Percentiles rank a stretch among this genome's conserved stretches.
phyloP scores from a whole-genome alignment of 1,140 invertebrate genomes.

The Drosophila equinoxialis region DNA sequence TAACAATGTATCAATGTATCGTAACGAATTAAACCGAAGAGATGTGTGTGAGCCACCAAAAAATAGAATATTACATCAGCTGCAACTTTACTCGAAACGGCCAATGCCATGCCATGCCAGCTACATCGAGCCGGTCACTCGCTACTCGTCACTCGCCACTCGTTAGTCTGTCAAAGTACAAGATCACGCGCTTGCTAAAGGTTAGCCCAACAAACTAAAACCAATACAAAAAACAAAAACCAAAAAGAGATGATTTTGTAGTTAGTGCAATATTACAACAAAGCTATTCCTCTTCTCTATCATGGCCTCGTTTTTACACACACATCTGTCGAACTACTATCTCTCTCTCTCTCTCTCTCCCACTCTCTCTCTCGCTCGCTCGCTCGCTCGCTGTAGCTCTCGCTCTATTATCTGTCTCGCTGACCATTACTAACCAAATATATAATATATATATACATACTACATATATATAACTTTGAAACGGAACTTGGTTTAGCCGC shows the following conservation, averaged over 20 bases:
- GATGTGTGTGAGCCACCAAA: constrained; percentile 47
- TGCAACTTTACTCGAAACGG: constrained; percentile 46
- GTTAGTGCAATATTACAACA: constrained; percentile 66
- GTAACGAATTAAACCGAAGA: constrained; percentile 29
- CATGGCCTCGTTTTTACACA: constrained; percentile 51
- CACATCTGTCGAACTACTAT: constrained; percentile 10
- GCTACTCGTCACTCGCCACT: constrained; percentile 58
- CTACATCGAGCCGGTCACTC: constrained; percentile 25
- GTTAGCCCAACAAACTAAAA: constrained; percentile 60
- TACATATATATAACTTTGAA: neutral
- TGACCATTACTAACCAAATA: constrained; percentile 4
- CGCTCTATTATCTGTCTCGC: constrained; percentile 18
- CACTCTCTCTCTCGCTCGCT: neutral
- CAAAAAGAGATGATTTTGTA: constrained; percentile 51
- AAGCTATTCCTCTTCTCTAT: constrained; percentile 56
- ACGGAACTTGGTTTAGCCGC: constrained; percentile 10
- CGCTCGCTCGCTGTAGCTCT: constrained; percentile 18
- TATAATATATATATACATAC: neutral
- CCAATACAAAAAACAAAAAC: constrained; percentile 52
- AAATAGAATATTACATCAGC: constrained; percentile 32
- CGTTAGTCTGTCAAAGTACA: constrained; percentile 73
- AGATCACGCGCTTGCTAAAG: constrained; percentile 77
- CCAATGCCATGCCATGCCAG: constrained; percentile 15
- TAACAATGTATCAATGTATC: no score
- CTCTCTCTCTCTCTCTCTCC: constrained; percentile 13